phyloP scores from a whole-genome alignment of 2,888 invertebrate genomes.

The Stictocephala bisonia region DNA sequence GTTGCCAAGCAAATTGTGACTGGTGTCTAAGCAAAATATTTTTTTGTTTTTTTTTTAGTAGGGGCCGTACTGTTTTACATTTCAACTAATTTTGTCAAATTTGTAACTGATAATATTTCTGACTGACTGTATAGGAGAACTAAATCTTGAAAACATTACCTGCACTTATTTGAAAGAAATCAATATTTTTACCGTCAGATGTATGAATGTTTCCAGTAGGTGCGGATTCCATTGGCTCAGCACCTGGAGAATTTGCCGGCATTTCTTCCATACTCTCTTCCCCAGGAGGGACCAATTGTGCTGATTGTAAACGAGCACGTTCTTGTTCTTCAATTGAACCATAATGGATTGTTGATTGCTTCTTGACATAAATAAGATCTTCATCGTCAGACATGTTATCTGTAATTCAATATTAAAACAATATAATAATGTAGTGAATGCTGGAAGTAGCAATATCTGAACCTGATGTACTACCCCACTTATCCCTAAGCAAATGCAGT shows the following conservation, averaged over 20 bases:
- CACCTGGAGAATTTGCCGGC: constrained; percentile 57
- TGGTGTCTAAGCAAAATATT: no score
- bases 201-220: constrained; percentile 74
- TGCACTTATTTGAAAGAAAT: constrained; percentile 53
- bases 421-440: no score
- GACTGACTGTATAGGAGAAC: no score
- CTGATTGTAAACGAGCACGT: constrained; percentile 73
- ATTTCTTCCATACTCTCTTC: constrained; percentile 66
- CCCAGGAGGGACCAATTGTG: constrained; percentile 65
- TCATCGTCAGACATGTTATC: constrained; percentile 86
- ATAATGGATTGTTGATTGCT: constrained; percentile 84
- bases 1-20: no score
- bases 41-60: no score
- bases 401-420: neutral
- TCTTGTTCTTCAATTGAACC: constrained; percentile 91
- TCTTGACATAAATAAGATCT: constrained; percentile 78
- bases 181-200: constrained; percentile 69
- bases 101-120: no score
- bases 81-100: no score
- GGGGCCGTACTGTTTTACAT: no score
- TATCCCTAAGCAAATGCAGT: no score
- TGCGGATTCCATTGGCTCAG: neutral
- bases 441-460: no score
- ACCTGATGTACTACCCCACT: no score
- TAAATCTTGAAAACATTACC: no score